These are phyloP conservation scores for Coptotermes formosanus DNA, from an alignment of 1,140 invertebrate genomes.

Conservation along the genomic window DNA sequence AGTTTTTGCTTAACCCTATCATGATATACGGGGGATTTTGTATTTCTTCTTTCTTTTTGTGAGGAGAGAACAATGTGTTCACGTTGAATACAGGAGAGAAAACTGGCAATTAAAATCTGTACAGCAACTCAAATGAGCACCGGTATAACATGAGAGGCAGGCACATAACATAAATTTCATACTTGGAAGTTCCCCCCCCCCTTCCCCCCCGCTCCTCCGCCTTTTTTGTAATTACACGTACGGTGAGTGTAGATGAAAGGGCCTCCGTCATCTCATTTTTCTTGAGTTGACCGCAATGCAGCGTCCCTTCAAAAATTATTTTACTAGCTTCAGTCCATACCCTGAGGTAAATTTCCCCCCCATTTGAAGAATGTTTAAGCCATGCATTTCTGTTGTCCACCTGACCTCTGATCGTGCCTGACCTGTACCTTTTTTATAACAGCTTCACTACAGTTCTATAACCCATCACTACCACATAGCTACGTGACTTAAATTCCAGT, in stretches of 20 bases:
- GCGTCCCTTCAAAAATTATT: neutral
- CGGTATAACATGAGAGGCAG: neutral
- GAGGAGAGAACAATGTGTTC: neutral
- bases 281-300: constrained; percentile 4
- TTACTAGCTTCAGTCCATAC: neutral
- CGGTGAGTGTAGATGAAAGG: constrained; percentile 3
- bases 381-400: neutral
- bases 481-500: neutral
- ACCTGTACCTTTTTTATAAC: neutral
- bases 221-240: constrained; percentile 6
- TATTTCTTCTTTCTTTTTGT: neutral
- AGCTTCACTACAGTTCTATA: neutral
- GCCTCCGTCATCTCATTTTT: neutral
- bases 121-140: neutral
- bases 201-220: too few species aligned
- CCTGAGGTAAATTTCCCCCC: neutral
- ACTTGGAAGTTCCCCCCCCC: neutral
- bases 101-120: constrained; percentile 15
- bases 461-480: neutral
- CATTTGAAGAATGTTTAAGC: neutral
- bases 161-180: constrained; percentile 1
- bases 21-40: neutral
- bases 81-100: neutral
- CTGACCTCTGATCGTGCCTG: constrained; percentile 6
- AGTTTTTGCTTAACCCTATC: constrained; percentile 1